These are phyloP conservation scores for Echinometra lucunter DNA, from an alignment of 53 echinoderm and acorn worm genomes.

Conservation along the genomic window DNA sequence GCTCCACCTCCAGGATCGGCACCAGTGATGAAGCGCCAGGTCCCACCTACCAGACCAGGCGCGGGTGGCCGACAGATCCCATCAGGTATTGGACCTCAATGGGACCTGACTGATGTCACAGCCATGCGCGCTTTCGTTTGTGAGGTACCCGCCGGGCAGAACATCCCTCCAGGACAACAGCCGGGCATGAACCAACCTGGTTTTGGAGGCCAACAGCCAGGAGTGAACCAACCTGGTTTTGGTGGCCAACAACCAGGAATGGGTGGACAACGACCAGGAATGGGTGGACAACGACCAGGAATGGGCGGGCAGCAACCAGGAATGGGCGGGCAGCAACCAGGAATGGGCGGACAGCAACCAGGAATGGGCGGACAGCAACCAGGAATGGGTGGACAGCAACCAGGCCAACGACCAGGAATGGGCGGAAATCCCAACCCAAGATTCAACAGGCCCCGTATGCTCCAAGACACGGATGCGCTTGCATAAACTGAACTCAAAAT, in stretches of 20 bases:
- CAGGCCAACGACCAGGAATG: constrained; percentile 38
- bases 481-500: background rate
- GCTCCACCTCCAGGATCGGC: constrained; percentile 43
- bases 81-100: background rate
- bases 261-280: background rate
- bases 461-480: background rate
- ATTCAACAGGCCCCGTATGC: constrained; percentile 1
- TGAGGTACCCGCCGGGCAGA: constrained; percentile 53
- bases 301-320: constrained; percentile 37
- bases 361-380: constrained; percentile 15
- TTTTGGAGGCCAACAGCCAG: background rate
- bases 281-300: background rate
- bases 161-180: background rate
- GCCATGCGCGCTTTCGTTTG: constrained; percentile 66
- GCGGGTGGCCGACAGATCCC: background rate
- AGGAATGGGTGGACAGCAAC: constrained; percentile 6
- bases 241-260: background rate
- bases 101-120: constrained; percentile 1
- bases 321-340: constrained; percentile 26
- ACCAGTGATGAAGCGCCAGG: constrained; percentile 26
- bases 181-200: background rate
- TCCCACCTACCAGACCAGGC: background rate
- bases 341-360: constrained; percentile 21
- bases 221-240: too few relatives aligned
- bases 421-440: constrained; percentile 25